These are phyloP conservation scores for Cheumatopsyche charites DNA, from an alignment of 1,140 invertebrate species.

Conservation along the genomic window DNA sequence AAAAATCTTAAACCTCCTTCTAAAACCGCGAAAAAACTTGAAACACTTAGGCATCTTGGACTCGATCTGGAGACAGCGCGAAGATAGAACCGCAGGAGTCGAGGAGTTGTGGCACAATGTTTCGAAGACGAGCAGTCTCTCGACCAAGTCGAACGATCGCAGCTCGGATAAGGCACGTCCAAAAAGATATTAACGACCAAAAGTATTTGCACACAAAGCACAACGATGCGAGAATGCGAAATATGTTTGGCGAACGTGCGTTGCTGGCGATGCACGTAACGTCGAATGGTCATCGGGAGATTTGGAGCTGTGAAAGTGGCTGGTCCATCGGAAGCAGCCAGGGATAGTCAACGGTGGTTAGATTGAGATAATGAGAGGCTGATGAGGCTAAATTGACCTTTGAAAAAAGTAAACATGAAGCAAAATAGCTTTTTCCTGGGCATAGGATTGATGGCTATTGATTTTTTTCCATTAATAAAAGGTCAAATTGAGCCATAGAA, in stretches of 20 bases:
- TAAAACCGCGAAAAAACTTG: background rate
- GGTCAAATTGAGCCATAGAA: too few relatives aligned
- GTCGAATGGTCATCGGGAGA: background rate
- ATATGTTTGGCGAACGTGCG: background rate
- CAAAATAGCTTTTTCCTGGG: too few relatives aligned
- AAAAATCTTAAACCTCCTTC: background rate
- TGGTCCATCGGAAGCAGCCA: conserved; percentile 18
- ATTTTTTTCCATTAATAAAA: too few relatives aligned
- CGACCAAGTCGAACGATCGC: background rate
- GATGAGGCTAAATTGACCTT: too few relatives aligned
- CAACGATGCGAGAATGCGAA: background rate
- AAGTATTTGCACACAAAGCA: conserved; percentile 25
- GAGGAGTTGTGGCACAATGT: too few relatives aligned
- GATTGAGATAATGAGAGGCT: too few relatives aligned
- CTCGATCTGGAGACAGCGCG: background rate
- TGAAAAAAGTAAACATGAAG: too few relatives aligned
- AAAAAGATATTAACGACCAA: background rate
- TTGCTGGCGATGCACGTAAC: conserved; percentile 2
- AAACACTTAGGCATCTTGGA: background rate
- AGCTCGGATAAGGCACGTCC: conserved; percentile 10
- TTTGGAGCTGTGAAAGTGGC: conserved; percentile 21
- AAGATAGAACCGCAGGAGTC: background rate
- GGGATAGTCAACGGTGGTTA: background rate
- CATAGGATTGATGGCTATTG: too few relatives aligned
- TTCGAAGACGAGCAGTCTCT: too few relatives aligned